phyloP scores from a whole-genome alignment of 2,113 vertebrate species.

The Glaucomys volans region DNA sequence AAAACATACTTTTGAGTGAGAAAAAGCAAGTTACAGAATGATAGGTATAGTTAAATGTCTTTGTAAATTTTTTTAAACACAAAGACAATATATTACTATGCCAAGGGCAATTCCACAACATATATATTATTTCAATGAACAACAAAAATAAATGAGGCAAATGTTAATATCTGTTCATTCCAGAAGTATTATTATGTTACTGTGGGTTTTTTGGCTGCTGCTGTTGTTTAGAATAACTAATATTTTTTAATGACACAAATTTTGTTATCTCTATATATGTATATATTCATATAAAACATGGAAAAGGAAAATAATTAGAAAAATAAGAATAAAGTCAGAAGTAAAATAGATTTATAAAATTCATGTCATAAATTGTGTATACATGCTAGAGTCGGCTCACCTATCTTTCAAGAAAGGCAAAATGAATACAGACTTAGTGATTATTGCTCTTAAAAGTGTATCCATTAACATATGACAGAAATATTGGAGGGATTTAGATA shows the following conservation, averaged over 20 bases:
- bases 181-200: not conserved
- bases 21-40: conserved; percentile 15
- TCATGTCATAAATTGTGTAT: not conserved
- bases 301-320: conserved; percentile 16
- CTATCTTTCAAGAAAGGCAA: conserved; percentile 27
- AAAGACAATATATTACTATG: not conserved
- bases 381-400: not conserved
- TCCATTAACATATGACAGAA: conserved; percentile 30
- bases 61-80: not conserved
- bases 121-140: not conserved
- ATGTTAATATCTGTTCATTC: conserved; percentile 10
- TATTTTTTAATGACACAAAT: conserved; percentile 13
- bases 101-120: not conserved
- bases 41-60: not conserved
- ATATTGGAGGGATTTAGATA: not conserved
- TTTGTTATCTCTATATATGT: not conserved
- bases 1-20: not conserved
- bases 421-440: not conserved
- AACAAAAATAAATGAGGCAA: not conserved
- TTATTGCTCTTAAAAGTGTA: not conserved
- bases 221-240: not conserved
- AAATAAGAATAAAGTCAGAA: conserved; percentile 22
- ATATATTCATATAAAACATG: not conserved
- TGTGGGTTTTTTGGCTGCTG: not conserved
- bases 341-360: not conserved